Evolutionary conservation across 2,888 invertebrate genomes (phyloP).

Genomic region (Lepidocyrtoides sp.): DNA sequence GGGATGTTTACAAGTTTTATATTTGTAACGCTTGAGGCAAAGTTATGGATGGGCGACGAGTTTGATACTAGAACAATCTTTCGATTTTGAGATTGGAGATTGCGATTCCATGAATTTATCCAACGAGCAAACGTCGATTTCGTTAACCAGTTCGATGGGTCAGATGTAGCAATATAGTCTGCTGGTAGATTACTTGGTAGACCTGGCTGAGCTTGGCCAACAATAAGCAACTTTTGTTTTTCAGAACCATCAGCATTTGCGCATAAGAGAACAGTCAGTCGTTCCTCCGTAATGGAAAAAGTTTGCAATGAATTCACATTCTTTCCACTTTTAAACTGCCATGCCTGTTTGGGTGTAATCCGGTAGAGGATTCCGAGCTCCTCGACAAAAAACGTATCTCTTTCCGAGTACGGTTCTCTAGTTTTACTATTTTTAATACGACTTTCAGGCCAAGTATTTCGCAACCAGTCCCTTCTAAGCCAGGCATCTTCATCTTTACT

Average conservation of each 20-base stretch:
- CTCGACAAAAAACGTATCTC: slow-evolving; percentile 60
- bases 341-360: slow-evolving; percentile 55
- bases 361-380: slow-evolving; percentile 54
- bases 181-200: slow-evolving; percentile 51
- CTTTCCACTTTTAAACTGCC: slow-evolving; percentile 48
- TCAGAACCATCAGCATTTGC: slow-evolving; percentile 55
- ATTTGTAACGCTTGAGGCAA: background rate
- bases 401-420: slow-evolving; percentile 18
- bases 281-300: slow-evolving; percentile 54
- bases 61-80: slow-evolving; percentile 41
- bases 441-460: slow-evolving; percentile 35
- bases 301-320: slow-evolving; percentile 8
- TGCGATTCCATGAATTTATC: slow-evolving; percentile 34
- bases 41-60: slow-evolving; percentile 34
- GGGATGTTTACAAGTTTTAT: slow-evolving; percentile 52
- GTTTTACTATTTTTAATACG: slow-evolving; percentile 43
- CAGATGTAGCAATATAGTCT: slow-evolving; percentile 33
- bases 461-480: slow-evolving; percentile 42
- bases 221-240: slow-evolving; percentile 42
- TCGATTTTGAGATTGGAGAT: background rate
- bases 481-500: slow-evolving; percentile 1
- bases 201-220: background rate
- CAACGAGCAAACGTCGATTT: slow-evolving; percentile 26
- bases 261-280: slow-evolving; percentile 54
- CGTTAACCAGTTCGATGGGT: slow-evolving; percentile 58